Conservation (phyloP, 2,113 vertebrate genomes). For the Anarrhichthys ocellatus region DNA sequence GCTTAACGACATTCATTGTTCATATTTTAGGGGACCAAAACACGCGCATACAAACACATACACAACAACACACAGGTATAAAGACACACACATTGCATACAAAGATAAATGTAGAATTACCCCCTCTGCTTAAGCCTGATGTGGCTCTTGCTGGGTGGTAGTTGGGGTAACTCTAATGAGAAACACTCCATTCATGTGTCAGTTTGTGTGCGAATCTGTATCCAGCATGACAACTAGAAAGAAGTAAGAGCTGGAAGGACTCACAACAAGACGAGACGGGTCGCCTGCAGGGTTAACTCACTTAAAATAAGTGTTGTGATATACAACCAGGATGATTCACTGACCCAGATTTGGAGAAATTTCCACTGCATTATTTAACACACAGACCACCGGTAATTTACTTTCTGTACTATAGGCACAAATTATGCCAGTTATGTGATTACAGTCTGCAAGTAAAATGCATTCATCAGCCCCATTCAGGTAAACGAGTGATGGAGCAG, state of each 20-base stretch:
- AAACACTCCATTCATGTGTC: constrained; percentile 25
- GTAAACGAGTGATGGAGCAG: constrained; percentile 18
- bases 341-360: constrained; percentile 46
- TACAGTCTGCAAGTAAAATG: constrained; percentile 20
- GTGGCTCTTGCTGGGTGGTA: constrained; percentile 9
- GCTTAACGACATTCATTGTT: too few relatives aligned
- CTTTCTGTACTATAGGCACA: constrained; percentile 18
- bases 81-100: neutral
- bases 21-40: too few relatives aligned
- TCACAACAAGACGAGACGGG: constrained; percentile 14
- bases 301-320: constrained; percentile 32
- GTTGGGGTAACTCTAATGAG: constrained; percentile 25
- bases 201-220: neutral
- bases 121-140: constrained; percentile 17
- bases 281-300: constrained; percentile 24
- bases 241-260: neutral
- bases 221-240: constrained; percentile 24
- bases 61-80: neutral
- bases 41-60: neutral
- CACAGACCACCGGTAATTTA: constrained; percentile 17
- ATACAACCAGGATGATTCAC: constrained; percentile 35
- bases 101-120: constrained; percentile 11
- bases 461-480: constrained; percentile 8
- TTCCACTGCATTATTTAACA: constrained; percentile 56
- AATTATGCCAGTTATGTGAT: constrained; percentile 29